A percentile compares a stretch with the other conserved stretches of the same genome.
These are phyloP conservation scores for Leptodactylus fuscus DNA, from an alignment of 2,113 vertebrate genomes.

Conservation along the genomic window DNA sequence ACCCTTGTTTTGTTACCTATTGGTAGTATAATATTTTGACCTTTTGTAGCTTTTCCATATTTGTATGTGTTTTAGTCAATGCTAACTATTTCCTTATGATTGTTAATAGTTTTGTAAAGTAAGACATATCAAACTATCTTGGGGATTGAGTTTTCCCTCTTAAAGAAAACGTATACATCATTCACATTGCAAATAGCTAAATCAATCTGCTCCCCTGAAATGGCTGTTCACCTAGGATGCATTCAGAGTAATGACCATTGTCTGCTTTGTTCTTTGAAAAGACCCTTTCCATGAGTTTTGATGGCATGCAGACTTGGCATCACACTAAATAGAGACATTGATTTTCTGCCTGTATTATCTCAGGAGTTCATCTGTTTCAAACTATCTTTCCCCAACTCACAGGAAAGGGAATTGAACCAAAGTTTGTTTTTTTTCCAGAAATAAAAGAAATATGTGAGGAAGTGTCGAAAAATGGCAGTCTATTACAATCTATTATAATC, in stretches of 20 bases:
- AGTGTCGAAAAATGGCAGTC: slow-evolving; percentile 66
- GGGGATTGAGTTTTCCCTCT: not conserved
- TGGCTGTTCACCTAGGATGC: not conserved
- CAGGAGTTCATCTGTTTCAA: slow-evolving; percentile 76
- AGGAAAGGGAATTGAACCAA: slow-evolving; percentile 78
- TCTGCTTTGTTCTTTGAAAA: slow-evolving; percentile 31
- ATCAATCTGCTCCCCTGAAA: not conserved
- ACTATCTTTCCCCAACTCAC: slow-evolving; percentile 75
- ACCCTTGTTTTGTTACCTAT: no score
- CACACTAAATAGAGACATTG: slow-evolving; percentile 68
- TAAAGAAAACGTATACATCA: not conserved
- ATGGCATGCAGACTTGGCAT: slow-evolving; percentile 71
- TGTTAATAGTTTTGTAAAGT: slow-evolving; percentile 10
- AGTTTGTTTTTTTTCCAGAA: slow-evolving; percentile 71
- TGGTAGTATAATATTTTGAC: not conserved
- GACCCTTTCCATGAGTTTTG: slow-evolving; percentile 54
- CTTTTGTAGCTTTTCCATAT: not conserved
- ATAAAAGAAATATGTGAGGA: slow-evolving; percentile 71
- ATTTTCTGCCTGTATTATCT: slow-evolving; percentile 74
- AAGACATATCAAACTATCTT: not conserved
- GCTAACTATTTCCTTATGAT: not conserved
- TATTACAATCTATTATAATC: slow-evolving; percentile 57
- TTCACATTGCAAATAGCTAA: slow-evolving; percentile 1
- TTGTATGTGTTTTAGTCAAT: not conserved
- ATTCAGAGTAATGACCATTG: slow-evolving; percentile 59